A percentile compares a stretch with the other conserved stretches of the same genome.
These are phyloP conservation scores for Pogonomyrmex californicus DNA, from an alignment of 1,140 invertebrate genomes.

Conservation along the genomic window DNA sequence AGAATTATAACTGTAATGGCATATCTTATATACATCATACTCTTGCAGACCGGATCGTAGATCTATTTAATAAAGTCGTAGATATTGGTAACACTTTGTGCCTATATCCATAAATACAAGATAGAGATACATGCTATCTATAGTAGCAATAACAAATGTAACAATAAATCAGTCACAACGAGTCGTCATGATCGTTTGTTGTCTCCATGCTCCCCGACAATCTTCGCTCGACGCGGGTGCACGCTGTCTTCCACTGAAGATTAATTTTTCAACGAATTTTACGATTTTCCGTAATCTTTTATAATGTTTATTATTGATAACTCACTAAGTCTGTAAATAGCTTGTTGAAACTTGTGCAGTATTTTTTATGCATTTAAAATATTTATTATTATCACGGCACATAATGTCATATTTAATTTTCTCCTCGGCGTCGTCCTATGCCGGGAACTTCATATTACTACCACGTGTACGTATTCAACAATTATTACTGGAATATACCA, in stretches of 20 bases:
- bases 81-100: slow-evolving; percentile 42
- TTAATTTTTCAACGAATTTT: slow-evolving; percentile 25
- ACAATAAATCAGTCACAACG: slow-evolving; percentile 58
- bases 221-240: slow-evolving; percentile 6
- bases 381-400: background rate
- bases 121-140: slow-evolving; percentile 8
- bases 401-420: slow-evolving; percentile 6
- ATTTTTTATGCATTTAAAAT: slow-evolving; percentile 41
- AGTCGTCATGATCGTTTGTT: slow-evolving; percentile 30
- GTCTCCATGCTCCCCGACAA: background rate
- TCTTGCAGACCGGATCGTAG: background rate
- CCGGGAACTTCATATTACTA: slow-evolving; percentile 63
- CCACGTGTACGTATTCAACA: slow-evolving; percentile 59
- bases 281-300: background rate
- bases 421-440: slow-evolving; percentile 23
- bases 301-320: background rate
- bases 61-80: slow-evolving; percentile 48
- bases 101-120: slow-evolving; percentile 43
- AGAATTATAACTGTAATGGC: background rate
- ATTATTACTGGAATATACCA: slow-evolving; percentile 51
- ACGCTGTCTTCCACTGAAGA: slow-evolving; percentile 46
- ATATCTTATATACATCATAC: background rate
- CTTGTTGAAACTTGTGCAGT: background rate
- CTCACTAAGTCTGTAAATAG: slow-evolving; percentile 23
- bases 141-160: slow-evolving; percentile 25